Percentiles rank a stretch among this genome's conserved stretches.
Conservation (phyloP, 1,140 invertebrate genomes). For the Eurosta solidaginis region DNA sequence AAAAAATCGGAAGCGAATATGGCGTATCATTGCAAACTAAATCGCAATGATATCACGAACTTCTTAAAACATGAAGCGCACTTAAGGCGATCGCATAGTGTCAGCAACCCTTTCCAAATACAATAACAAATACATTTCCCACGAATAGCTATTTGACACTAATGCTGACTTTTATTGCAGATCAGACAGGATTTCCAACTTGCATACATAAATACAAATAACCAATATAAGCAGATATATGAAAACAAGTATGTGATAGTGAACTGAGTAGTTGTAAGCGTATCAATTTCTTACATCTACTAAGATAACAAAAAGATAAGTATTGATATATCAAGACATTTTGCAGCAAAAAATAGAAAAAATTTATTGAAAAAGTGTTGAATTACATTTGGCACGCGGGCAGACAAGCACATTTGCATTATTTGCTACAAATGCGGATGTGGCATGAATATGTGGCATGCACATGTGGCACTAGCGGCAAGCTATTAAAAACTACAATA, state of each 20-base stretch:
- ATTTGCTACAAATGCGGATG: not conserved
- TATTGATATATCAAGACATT: not conserved
- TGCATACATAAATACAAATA: not conserved
- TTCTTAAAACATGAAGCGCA: not conserved
- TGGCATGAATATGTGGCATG: not conserved
- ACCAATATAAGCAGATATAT: not conserved
- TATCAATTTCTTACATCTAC: no score
- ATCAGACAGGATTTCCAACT: not conserved
- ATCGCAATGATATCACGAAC: no score
- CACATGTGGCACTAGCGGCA: not conserved
- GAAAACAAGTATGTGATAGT: not conserved
- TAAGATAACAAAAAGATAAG: not conserved
- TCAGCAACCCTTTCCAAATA: not conserved
- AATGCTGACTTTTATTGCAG: constrained; percentile 25
- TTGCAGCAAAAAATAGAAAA: not conserved
- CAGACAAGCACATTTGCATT: not conserved
- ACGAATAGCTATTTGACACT: not conserved
- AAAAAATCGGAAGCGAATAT: no score
- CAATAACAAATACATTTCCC: no score
- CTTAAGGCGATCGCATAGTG: not conserved
- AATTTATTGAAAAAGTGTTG: constrained; percentile 18
- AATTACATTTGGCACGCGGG: constrained; percentile 24
- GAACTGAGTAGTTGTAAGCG: not conserved
- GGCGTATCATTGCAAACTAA: no score
- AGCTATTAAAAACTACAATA: not conserved